Evolutionary conservation across 2,888 invertebrate genomes (phyloP), one percentile per base, ranked within the genome.

Genomic region (Gasteruption jaculator): DNA sequence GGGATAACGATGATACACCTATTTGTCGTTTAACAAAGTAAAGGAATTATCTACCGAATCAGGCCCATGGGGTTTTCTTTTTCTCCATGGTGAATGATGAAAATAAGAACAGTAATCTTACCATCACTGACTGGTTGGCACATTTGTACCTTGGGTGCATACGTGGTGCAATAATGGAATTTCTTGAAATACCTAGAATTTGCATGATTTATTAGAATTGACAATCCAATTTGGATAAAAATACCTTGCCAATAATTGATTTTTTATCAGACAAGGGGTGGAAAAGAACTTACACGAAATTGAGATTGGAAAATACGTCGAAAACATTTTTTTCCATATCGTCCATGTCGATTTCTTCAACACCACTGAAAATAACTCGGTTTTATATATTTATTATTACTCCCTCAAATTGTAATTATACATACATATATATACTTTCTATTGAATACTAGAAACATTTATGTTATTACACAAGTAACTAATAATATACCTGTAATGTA

Each of bases 71-170:
- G 26, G 22, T 24, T 22, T n/a, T n/a, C n/a, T n/a, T 30, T 30
- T 30, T 4, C 18, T 30, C 10, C 18, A 4, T 30, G 16, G 10
- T 30, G 11, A 35, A 14, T n/a, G n/a, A n/a, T n/a, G n/a, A n/a
- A n/a, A n/a, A n/a, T n/a, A n/a, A n/a, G n/a, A n/a, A n/a, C n/a
- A n/a, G n/a, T n/a, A n/a, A 10, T 7, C 38, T 65, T 66, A 67
- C 83, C 83, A 60, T 84, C 82, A 10, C 77, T 77, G 16, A 72
- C 69, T 1, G 83, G 83, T 21, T 70, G 71, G 53, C 83, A 83
- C 50, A 74, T 73, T 35, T 73, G 69, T 5, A 80, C 77, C 26
- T 71, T 67, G 0, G 80, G 79, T 1, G 78, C 78, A 62, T 75
- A 79, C 3, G 61, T 60, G 3, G 77, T 75, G 54, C 83, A 83